phyloP scores from a whole-genome alignment of 2,888 invertebrate species.

The Psylliodes chrysocephalus region DNA sequence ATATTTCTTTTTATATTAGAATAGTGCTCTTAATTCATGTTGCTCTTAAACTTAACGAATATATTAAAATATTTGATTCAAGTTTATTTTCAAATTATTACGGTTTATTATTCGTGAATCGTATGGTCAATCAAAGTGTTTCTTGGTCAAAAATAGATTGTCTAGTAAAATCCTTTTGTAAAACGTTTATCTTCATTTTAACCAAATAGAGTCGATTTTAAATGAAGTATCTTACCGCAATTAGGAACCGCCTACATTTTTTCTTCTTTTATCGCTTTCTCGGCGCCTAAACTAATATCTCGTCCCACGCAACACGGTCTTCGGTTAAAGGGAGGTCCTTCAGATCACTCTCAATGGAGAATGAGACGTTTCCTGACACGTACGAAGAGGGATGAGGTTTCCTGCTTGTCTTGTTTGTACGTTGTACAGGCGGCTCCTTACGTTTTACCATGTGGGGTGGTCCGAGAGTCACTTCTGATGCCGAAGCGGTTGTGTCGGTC shows the following conservation, averaged over 20 bases:
- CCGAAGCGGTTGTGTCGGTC: background rate
- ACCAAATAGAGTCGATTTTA: background rate
- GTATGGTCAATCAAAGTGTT: no score
- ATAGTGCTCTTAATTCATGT: no score
- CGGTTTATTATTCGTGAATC: no score
- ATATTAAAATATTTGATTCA: no score
- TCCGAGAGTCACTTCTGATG: background rate
- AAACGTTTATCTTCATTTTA: no score
- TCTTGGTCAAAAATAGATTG: no score
- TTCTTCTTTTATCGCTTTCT: background rate
- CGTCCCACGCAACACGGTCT: background rate
- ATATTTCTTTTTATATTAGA: no score
- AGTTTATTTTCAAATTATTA: no score
- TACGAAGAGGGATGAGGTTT: conserved; percentile 16
- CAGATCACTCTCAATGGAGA: background rate
- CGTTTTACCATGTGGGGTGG: background rate
- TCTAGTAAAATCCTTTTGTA: no score
- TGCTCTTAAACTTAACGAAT: no score
- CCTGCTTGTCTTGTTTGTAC: background rate
- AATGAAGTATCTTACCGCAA: background rate
- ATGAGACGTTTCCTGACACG: conserved; percentile 3
- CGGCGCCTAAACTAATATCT: background rate
- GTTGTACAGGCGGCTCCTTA: background rate
- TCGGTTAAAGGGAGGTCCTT: conserved; percentile 1
- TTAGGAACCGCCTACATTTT: background rate